Evolutionary conservation across 2,888 invertebrate genomes (phyloP).

Genomic region (Chrysolina americana): DNA sequence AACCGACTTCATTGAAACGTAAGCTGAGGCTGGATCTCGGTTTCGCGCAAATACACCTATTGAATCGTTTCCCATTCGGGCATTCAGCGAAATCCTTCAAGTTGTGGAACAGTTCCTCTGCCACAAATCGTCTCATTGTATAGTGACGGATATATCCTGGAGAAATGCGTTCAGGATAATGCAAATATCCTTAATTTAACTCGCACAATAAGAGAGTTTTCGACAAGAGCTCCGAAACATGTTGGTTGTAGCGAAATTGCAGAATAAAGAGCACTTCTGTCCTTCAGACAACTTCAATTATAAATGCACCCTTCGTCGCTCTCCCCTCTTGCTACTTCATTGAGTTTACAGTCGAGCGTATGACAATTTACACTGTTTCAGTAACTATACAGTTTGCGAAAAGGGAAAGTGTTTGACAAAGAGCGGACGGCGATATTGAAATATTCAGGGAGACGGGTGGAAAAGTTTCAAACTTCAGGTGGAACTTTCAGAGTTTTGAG

Average conservation of each 20-base stretch:
- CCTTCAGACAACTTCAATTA: slow-evolving; percentile 58
- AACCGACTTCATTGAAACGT: not conserved
- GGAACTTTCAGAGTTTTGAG: slow-evolving; percentile 24
- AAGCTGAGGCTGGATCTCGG: not conserved
- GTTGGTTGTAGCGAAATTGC: slow-evolving; percentile 58
- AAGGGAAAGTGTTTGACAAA: slow-evolving; percentile 30
- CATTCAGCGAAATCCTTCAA: slow-evolving; percentile 31
- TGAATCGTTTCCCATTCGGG: slow-evolving; percentile 24
- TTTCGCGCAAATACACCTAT: slow-evolving; percentile 34
- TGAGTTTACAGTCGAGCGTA: slow-evolving; percentile 36
- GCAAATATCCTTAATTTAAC: slow-evolving; percentile 58
- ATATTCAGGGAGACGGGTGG: slow-evolving; percentile 39
- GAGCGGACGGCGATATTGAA: slow-evolving; percentile 33
- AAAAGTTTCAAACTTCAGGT: slow-evolving; percentile 34
- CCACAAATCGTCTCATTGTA: slow-evolving; percentile 43
- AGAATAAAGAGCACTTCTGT: slow-evolving; percentile 57
- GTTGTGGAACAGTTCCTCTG: slow-evolving; percentile 43
- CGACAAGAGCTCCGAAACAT: slow-evolving; percentile 49
- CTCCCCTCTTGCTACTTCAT: slow-evolving; percentile 35
- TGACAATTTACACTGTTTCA: slow-evolving; percentile 44
- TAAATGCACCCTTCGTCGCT: slow-evolving; percentile 55
- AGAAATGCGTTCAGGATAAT: slow-evolving; percentile 50
- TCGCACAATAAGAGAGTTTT: slow-evolving; percentile 53
- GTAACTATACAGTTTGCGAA: slow-evolving; percentile 36
- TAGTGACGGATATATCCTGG: slow-evolving; percentile 43